Base-by-base conservation (phyloP, 2,113 vertebrate species). In the Cyanistes caeruleus region DNA sequence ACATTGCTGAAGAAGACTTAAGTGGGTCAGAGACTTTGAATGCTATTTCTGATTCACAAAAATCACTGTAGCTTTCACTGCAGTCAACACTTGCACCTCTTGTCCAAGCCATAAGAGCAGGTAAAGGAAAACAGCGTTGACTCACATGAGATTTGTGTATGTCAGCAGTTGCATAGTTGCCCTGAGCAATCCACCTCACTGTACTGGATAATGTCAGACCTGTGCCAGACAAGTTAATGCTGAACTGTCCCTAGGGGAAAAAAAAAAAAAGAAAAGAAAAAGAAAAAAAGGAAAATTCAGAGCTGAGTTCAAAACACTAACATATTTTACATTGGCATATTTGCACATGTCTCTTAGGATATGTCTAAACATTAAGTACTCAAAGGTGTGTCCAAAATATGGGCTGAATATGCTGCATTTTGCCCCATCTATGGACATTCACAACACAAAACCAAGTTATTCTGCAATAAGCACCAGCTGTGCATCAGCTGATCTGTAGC, bases 111-210 rank as follows among this genome's bases (percentile, higher is more conserved):
- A 0, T 27, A 80, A 62, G 22, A 80, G 51, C 43, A 77, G 22
- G 35, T 39, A 59, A 95, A 84, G 24, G 43, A 93, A 90, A 84
- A n/a, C 28, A 65, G 28, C 21, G 35, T 16, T 8, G 25, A 97
- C 98, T 98, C 97, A 99, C 99, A 5, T 99, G 99, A 43, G 99
- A 99, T 95, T 98, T 98, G 96, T 99, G 99, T 79, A 99, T 98
- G 95, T 98, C 98, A 92, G 98, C 97, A 8, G 98, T 98, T 10
- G 98, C 98, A 24, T 99, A 99, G 97, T 98, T 99, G 76, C 99
- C 99, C 97, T 99, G 99, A 94, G 99, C 98, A 27, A 98, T 98
- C 99, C 99, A 99, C 88, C 98, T 99, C 11, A 98, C 98, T 33
- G 98, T 95, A 87, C 96, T 98, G 69, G 99, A 97, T 58, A 99